phyloP scores from a whole-genome alignment of 2,888 invertebrate species.

The Diplazon laetatorius region DNA sequence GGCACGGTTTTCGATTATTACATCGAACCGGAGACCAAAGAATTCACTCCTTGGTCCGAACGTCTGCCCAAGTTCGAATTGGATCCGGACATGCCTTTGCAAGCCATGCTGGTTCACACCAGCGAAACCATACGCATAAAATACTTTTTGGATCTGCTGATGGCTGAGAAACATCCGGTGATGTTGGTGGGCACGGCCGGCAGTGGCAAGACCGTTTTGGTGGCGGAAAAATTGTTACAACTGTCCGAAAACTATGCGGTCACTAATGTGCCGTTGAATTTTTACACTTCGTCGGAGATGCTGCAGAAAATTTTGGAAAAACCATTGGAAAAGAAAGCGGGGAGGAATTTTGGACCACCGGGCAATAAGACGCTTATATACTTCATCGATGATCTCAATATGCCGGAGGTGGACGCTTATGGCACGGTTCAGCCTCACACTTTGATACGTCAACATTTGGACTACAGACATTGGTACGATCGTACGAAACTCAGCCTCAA shows the following conservation, averaged over 20 bases:
- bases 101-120: slow-evolving; percentile 96
- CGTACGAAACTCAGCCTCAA: slow-evolving; percentile 93
- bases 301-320: slow-evolving; percentile 96
- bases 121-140: slow-evolving; percentile 95
- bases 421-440: slow-evolving; percentile 99
- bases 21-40: slow-evolving; percentile 95
- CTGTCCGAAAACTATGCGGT: slow-evolving; percentile 94
- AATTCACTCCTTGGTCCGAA: slow-evolving; percentile 95
- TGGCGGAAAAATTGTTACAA: slow-evolving; percentile 85
- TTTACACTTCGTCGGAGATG: slow-evolving; percentile 97
- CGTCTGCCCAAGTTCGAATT: slow-evolving; percentile 95
- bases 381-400: slow-evolving; percentile 98
- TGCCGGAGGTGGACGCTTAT: slow-evolving; percentile 96
- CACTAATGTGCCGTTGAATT: slow-evolving; percentile 97
- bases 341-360: slow-evolving; percentile 96
- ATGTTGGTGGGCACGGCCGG: slow-evolving; percentile 98
- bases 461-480: slow-evolving; percentile 98
- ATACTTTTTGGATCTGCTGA: slow-evolving; percentile 94
- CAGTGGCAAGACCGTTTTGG: slow-evolving; percentile 94
- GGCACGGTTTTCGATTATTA: slow-evolving; percentile 98
- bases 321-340: slow-evolving; percentile 97
- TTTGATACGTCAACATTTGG: slow-evolving; percentile 96
- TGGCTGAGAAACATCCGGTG: slow-evolving; percentile 94
- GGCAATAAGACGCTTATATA: slow-evolving; percentile 96
- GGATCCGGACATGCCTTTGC: slow-evolving; percentile 95